These are phyloP conservation scores for Platichthys flesus DNA, from an alignment of 2,113 vertebrate genomes.

Conservation along the genomic window DNA sequence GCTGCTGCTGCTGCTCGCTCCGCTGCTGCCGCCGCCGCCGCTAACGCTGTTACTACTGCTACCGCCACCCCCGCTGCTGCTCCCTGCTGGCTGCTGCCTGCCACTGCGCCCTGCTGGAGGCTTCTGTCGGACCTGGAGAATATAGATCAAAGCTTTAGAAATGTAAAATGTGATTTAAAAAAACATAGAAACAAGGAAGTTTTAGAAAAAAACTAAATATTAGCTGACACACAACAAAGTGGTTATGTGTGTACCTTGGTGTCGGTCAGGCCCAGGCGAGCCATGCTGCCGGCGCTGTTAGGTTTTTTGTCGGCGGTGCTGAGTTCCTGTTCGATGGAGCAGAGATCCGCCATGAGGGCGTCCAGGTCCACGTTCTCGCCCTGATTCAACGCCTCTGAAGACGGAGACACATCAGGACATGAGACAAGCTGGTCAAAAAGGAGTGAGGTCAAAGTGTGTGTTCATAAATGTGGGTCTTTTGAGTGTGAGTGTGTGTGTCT, in stretches of 20 bases:
- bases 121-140: constrained; percentile 82
- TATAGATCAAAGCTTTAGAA: neutral
- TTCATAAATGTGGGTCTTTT: neutral
- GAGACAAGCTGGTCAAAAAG: neutral
- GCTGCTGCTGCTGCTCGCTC: constrained; percentile 80
- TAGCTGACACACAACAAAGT: too few relatives aligned
- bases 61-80: constrained; percentile 62
- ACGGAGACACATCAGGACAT: neutral
- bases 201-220: too few relatives aligned
- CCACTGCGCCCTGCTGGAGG: constrained; percentile 84
- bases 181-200: too few relatives aligned
- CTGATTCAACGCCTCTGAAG: constrained; percentile 95
- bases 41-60: constrained; percentile 72
- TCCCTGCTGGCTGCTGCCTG: constrained; percentile 69
- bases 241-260: constrained; percentile 56
- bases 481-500: constrained; percentile 40
- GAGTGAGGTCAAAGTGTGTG: neutral
- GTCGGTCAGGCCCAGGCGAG: constrained; percentile 80
- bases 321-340: constrained; percentile 97
- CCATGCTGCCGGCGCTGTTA: constrained; percentile 75
- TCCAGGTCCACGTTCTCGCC: constrained; percentile 96
- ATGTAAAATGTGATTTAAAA: too few relatives aligned
- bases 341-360: constrained; percentile 96
- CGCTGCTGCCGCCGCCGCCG: constrained; percentile 75
- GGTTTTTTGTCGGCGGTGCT: constrained; percentile 88